phyloP scores from a whole-genome alignment of 2,797 vertebrate species.

The Alfaro cultratus region DNA sequence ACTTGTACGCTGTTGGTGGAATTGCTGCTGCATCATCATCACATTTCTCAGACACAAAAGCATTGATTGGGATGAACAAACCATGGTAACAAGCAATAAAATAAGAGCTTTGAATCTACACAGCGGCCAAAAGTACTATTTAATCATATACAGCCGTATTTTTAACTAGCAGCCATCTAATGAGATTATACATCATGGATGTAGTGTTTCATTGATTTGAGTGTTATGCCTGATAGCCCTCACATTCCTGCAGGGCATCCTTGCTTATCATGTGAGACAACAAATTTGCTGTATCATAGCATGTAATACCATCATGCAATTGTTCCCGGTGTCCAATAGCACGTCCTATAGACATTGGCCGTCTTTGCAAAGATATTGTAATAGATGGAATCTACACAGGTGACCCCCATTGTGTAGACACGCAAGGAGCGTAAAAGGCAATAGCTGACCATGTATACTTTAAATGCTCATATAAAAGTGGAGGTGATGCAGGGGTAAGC shows the following conservation, averaged over 20 bases:
- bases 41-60: slow-evolving; percentile 17
- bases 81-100: slow-evolving; percentile 55
- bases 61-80: slow-evolving; percentile 35
- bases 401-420: slow-evolving; percentile 33
- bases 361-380: slow-evolving; percentile 46
- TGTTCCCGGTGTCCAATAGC: slow-evolving; percentile 31
- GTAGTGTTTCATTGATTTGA: slow-evolving; percentile 68
- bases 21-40: slow-evolving; percentile 43
- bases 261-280: slow-evolving; percentile 48
- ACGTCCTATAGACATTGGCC: slow-evolving; percentile 31
- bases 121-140: slow-evolving; percentile 40
- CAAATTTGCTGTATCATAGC: slow-evolving; percentile 44
- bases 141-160: slow-evolving; percentile 51
- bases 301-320: slow-evolving; percentile 30
- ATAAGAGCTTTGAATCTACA: slow-evolving; percentile 36
- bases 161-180: slow-evolving; percentile 56
- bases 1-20: background rate
- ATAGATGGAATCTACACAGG: slow-evolving; percentile 27
- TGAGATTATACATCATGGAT: slow-evolving; percentile 66
- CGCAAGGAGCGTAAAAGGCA: slow-evolving; percentile 19
- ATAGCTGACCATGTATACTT: slow-evolving; percentile 23
- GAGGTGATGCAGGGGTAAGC: slow-evolving; percentile 15
- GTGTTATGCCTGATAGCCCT: slow-evolving; percentile 56
- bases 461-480: slow-evolving; percentile 32
- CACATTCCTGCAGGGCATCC: slow-evolving; percentile 42